Percentiles rank a stretch among this genome's conserved stretches.
Conservation (phyloP, 2,888 invertebrate genomes). For the Saturnia pavonia region DNA sequence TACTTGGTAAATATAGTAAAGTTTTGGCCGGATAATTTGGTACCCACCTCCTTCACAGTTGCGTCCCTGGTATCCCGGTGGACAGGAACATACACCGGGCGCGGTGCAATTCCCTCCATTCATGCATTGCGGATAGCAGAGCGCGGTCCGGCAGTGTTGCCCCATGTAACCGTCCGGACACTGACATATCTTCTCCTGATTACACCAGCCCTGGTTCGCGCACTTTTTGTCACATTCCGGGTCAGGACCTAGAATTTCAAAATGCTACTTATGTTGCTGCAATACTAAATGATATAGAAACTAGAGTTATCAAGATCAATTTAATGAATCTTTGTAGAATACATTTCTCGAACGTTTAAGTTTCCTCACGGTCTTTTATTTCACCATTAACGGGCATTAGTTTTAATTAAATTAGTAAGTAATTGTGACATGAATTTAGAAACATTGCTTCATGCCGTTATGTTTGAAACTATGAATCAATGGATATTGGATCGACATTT, state of each 20-base stretch:
- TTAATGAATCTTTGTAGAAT: too few species aligned
- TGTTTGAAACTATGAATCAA: too few species aligned
- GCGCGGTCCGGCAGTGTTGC: conserved; percentile 92
- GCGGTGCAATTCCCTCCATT: conserved; percentile 96
- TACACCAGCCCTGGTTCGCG: conserved; percentile 92
- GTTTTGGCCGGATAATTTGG: background rate
- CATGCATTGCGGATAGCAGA: conserved; percentile 96
- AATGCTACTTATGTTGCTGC: background rate
- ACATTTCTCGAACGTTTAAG: too few species aligned
- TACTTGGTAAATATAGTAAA: too few species aligned
- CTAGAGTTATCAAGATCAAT: too few species aligned
- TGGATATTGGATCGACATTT: too few species aligned
- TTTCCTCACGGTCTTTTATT: too few species aligned
- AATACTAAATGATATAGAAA: background rate
- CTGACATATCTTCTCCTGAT: conserved; percentile 91
- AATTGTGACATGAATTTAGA: too few species aligned
- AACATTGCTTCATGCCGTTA: too few species aligned
- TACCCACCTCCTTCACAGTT: conserved; percentile 93
- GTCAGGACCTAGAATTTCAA: conserved; percentile 85
- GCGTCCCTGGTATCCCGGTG: conserved; percentile 93
- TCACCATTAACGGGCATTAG: too few species aligned
- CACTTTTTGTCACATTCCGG: conserved; percentile 94
- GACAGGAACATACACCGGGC: conserved; percentile 93
- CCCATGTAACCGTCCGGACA: conserved; percentile 96
- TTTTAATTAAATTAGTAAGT: too few species aligned